Base-by-base conservation (phyloP, 2,113 vertebrate genomes). In the Ia io region DNA sequence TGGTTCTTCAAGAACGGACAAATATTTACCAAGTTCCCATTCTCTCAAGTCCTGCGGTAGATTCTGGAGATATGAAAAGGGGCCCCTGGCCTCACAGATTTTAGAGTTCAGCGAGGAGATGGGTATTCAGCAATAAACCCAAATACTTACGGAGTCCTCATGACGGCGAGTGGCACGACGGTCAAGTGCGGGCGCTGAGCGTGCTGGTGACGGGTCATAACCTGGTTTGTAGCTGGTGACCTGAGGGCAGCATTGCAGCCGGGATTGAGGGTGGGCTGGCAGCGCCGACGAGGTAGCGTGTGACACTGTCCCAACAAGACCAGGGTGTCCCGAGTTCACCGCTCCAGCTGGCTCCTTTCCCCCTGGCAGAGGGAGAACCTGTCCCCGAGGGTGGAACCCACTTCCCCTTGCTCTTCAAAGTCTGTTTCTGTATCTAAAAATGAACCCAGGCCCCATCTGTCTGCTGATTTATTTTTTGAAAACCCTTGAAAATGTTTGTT, bases 401-500 rank as follows among this genome's bases (percentile, higher is more conserved):
- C 78, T 82, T 91, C 79, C 89, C 78, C 80, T 95, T 87, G 91
- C 79, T 77, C 91, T 78, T 73, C 61, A 13, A 32, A 95, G 88
- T 82, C 84, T 95, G 79, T 47, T 79, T 86, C 93, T 92, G 74
- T 35, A 32, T 70, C 93, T 89, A 67, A 89, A 95, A 94, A 94
- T 84, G 95, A 91, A 56, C 86, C 0, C 13, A 20, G 83, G 32
- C 63, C 93, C 74, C 91, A 56, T 95, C 79, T 93, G 87, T 87
- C 83, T 91, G 79, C 70, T 71, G 32, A 18, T 49, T 82, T 30
- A 6, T 70, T 30, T 77, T 84, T 91, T 91, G 35, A 85, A 94
- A 95, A 79, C 65, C 35, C 74, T 95, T 74, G 59, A 78, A 92
- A 82, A 91, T 40, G 70, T 78, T 67, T 91, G 84, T 92, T 92